A percentile compares a stretch with the other conserved stretches of the same genome.
Conservation (phyloP, 1,140 invertebrate genomes). For the Sinella curviseta region DNA sequence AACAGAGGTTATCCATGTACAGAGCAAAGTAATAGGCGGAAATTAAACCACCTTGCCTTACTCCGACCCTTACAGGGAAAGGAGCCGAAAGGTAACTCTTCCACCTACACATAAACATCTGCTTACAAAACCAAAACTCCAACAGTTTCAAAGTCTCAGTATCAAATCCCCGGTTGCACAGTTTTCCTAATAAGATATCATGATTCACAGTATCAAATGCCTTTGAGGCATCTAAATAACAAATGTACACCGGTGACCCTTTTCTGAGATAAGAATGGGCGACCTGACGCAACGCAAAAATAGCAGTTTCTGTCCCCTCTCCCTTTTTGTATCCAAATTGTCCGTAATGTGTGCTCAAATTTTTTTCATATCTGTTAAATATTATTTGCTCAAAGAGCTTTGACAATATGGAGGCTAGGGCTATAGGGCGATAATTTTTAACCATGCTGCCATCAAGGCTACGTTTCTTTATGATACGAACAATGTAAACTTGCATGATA, state of each 20-base stretch:
- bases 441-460: background rate
- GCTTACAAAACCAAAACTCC: background rate
- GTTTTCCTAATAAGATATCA: background rate
- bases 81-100: background rate
- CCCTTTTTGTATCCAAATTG: conserved; percentile 15
- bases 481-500: background rate
- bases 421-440: conserved; percentile 12
- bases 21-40: background rate
- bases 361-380: background rate
- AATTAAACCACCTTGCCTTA: background rate
- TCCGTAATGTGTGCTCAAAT: background rate
- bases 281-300: background rate
- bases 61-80: background rate
- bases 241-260: conserved; percentile 2
- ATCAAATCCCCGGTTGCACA: background rate
- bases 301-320: background rate
- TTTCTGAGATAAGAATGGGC: background rate
- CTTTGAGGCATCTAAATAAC: background rate
- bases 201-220: conserved; percentile 7
- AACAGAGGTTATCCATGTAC: background rate
- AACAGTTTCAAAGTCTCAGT: background rate
- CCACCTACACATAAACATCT: background rate
- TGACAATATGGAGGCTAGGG: background rate
- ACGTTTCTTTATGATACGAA: background rate
- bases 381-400: background rate